Evolutionary conservation across 2,888 invertebrate species (phyloP).

Genomic region (Hetaerina titia): DNA sequence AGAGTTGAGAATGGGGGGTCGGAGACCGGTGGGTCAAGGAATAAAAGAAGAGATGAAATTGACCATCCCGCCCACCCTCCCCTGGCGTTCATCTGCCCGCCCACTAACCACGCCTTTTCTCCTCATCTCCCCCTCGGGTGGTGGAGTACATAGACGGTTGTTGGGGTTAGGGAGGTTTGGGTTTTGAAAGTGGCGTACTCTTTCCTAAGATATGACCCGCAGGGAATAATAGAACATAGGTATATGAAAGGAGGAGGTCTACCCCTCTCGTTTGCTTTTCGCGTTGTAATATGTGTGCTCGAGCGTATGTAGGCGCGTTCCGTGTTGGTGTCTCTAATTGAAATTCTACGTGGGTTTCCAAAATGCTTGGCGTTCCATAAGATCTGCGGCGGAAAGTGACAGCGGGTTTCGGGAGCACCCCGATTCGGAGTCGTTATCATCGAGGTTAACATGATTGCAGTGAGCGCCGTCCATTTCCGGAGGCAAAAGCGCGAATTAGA

Average conservation of each 20-base stretch:
- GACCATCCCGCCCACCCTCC: background rate
- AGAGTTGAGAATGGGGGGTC: background rate
- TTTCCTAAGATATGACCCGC: background rate
- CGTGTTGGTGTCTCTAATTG: background rate
- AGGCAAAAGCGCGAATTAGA: background rate
- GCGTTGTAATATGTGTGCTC: background rate
- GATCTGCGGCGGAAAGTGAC: background rate
- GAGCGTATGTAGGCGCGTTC: background rate
- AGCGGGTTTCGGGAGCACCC: background rate
- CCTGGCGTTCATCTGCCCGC: background rate
- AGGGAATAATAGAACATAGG: background rate
- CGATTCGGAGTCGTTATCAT: background rate
- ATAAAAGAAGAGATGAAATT: background rate
- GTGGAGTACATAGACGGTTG: background rate
- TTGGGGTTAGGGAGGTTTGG: background rate
- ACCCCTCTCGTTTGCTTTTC: background rate
- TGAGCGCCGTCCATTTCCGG: background rate
- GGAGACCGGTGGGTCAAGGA: background rate
- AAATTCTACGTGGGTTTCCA: background rate
- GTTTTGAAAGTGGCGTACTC: background rate
- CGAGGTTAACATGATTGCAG: background rate
- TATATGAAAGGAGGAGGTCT: background rate
- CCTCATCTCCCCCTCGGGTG: too few relatives aligned
- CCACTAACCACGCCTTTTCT: too few relatives aligned
- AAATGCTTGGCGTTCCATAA: constrained; percentile 2